These are phyloP conservation scores for Brachypodius melanocephalos DNA, from an alignment of 2,113 vertebrate species.

Conservation along the genomic window DNA sequence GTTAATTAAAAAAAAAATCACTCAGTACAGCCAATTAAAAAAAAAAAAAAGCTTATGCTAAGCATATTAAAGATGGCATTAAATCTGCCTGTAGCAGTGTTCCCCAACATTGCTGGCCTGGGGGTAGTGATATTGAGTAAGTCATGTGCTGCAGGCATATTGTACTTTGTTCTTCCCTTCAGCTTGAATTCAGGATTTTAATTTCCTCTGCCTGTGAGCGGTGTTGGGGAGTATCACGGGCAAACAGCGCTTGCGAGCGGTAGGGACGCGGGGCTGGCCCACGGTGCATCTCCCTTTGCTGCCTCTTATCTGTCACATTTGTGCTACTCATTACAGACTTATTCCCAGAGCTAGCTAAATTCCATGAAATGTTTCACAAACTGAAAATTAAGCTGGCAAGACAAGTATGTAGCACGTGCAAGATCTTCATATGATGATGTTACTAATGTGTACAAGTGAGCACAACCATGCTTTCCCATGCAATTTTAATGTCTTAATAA, in stretches of 20 bases:
- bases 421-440: neutral
- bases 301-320: neutral
- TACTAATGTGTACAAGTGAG: neutral
- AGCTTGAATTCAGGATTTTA: neutral
- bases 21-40: neutral
- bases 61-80: neutral
- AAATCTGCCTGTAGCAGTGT: neutral
- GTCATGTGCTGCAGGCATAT: neutral
- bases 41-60: neutral
- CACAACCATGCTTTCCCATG: neutral
- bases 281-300: neutral
- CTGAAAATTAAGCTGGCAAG: neutral
- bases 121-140: neutral
- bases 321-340: neutral
- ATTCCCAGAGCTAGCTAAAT: neutral
- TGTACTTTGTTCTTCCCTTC: constrained; percentile 1
- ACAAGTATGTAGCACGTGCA: neutral
- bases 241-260: fast-evolving
- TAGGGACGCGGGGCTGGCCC: neutral
- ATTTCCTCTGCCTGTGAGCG: neutral
- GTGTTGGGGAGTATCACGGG: neutral
- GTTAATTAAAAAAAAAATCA: neutral
- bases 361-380: neutral
- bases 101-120: neutral
- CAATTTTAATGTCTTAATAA: neutral